Evolutionary conservation across 2,113 vertebrate species (phyloP), one percentile per base, ranked within the genome.

Genomic region (Pundamilia nyererei): DNA sequence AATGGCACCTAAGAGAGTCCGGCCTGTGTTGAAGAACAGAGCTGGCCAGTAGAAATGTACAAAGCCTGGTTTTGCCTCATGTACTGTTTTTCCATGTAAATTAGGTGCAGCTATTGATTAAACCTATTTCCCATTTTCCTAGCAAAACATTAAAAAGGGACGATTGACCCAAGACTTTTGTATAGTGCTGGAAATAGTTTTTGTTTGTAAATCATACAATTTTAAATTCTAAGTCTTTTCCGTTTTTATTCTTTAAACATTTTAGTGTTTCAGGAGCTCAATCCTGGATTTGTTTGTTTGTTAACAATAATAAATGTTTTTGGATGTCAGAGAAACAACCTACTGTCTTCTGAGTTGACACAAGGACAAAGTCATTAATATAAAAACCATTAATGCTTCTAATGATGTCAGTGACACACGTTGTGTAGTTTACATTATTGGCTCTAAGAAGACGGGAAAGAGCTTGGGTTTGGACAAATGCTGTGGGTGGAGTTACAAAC

Each of bases 331-430:
- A 60, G 2, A 33, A 60, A 4, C 29, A 60, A 10, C 29, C 56
- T 31, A 0, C 5, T 60, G 56, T 33, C 56, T 1, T 17, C 56
- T 10, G 56, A 31, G 56, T 31, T 31, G 56, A 60, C 58, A 60
- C 15, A 19, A 60, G 29, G 58, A 60, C 15, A 33, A 60, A 60
- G 58, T 60, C 15, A 9, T 60, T 60, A 1, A 2, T 58, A 9
- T 15, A 31, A 58, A 58, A 58, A 51, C 1, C 56, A 31, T 31
- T 2, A 58, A 58, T 58, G 55, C 26, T 9, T 58, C 26, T 58
- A 58, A 31, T 31, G 26, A 0, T 58, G 3, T 56, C 24, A 58
- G 14, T 58, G 26, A 58, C 55, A 31, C 55, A 58, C 0, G 0
- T 17, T 9, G 0, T 58, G 55, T 58, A 58, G 26, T 58, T 58